Base-by-base conservation (phyloP, 2,113 vertebrate species). In the Mola mola region DNA sequence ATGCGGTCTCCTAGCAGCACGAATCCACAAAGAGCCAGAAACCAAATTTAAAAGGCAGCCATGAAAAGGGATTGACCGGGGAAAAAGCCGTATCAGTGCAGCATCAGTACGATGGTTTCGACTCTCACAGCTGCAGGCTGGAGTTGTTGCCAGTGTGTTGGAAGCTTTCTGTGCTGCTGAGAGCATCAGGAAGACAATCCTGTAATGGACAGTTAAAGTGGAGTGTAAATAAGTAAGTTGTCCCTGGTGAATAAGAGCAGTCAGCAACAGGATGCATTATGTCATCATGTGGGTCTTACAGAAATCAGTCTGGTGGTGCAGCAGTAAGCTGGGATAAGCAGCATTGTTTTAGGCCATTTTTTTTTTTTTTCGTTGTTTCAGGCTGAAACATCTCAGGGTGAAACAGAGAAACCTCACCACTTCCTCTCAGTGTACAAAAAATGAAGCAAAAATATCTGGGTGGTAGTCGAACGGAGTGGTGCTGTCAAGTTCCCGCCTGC, bases 11-110 rank as follows among this genome's bases (percentile, higher is more conserved):
- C 16, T 52, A 28, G 28, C 41, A 25, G 68, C 21, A 26, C 9
- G 21, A 28, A 52, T 55, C 21, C 6, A 8, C 52, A 24, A 13
- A 59, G 37, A 72, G 50, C 55, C 53, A 57, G 43, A 59, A 49
- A 36, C 47, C 16, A 20, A 57, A 78, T 63, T 15, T 34, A 43
- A 16, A 42, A 48, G 59, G 58, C 15, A 38, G 26, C 37, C 15
- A 22, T 12, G 12, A 43, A 29, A 22, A 55, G 19, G 7, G n/a
- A n/a, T n/a, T n/a, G n/a, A n/a, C n/a, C n/a, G n/a, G 25, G 48
- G 55, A 12, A 50, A 12, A 24, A 37, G 43, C 17, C 15, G 20
- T 37, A 66, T 72, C 55, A 36, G 22, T 12, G 33, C 2, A 4
- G 12, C 13, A 51, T 49, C 60, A 5, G 38, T 12, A 4, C 25